These are phyloP conservation scores for Montipora efflorescens DNA, from an alignment of 64 coral and sea anemone species.

Conservation along the genomic window DNA sequence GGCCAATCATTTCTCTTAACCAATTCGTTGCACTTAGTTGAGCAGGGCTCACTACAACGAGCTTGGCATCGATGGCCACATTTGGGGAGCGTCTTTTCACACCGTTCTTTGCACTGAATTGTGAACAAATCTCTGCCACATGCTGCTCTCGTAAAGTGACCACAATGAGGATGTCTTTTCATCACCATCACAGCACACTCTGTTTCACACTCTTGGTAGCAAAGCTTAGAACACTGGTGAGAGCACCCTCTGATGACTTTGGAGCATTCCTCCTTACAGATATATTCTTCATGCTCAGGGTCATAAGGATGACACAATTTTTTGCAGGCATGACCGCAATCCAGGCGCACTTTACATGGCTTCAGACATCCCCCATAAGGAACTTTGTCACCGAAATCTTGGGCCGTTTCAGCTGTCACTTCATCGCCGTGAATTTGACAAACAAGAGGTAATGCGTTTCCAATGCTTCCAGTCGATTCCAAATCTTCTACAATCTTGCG, in stretches of 20 bases:
- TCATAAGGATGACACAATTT: constrained; percentile 71
- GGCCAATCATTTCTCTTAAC: constrained; percentile 73
- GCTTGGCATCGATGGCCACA: constrained; percentile 48
- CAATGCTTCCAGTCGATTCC: neutral
- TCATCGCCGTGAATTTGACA: constrained; percentile 68
- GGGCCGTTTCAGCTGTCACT: neutral
- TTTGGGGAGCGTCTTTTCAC: neutral
- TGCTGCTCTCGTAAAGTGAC: constrained; percentile 38
- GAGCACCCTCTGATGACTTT: constrained; percentile 49
- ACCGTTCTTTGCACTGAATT: neutral
- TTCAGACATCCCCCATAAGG: constrained; percentile 72
- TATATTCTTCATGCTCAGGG: constrained; percentile 51
- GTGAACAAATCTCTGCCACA: constrained; percentile 15
- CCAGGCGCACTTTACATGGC: constrained; percentile 59
- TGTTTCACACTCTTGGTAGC: constrained; percentile 52
- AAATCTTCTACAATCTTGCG: constrained; percentile 68
- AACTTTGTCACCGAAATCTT: constrained; percentile 77
- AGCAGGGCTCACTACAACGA: constrained; percentile 35
- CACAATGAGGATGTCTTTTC: constrained; percentile 55
- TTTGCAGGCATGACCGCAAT: constrained; percentile 81
- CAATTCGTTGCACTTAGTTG: constrained; percentile 47
- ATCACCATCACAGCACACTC: constrained; percentile 46
- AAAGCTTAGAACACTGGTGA: constrained; percentile 67
- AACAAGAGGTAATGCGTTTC: constrained; percentile 50
- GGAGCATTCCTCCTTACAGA: constrained; percentile 52